A percentile compares a stretch with the other conserved stretches of the same genome.
phyloP scores from a whole-genome alignment of 2,797 vertebrate genomes.

The Tinamus major region DNA sequence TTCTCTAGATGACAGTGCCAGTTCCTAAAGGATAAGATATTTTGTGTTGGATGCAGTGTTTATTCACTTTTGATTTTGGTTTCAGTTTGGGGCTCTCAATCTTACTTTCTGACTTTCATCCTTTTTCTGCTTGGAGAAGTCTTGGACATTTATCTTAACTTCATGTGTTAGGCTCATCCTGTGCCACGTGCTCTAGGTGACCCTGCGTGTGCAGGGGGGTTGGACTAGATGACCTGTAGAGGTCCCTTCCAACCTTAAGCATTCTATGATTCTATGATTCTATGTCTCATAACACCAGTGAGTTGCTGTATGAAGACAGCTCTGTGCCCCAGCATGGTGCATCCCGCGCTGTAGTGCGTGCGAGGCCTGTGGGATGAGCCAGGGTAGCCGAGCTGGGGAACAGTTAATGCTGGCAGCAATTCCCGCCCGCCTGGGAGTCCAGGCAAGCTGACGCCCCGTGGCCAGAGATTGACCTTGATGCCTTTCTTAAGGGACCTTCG shows the following conservation, averaged over 20 bases:
- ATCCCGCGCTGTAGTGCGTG: constrained; percentile 27
- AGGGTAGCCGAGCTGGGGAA: constrained; percentile 18
- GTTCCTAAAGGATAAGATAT: background rate
- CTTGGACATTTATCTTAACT: constrained; percentile 52
- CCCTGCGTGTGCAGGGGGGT: too few species aligned
- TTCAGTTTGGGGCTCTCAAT: constrained; percentile 52
- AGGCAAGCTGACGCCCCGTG: background rate
- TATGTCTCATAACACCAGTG: constrained; percentile 48
- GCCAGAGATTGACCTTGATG: constrained; percentile 30
- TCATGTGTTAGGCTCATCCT: constrained; percentile 20
- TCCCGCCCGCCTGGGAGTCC: constrained; percentile 15
- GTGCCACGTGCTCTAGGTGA: too few species aligned
- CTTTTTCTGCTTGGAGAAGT: constrained; percentile 48
- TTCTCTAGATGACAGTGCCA: background rate
- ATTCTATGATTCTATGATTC: too few species aligned
- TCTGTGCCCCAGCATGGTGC: constrained; percentile 53
- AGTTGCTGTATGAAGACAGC: constrained; percentile 46
- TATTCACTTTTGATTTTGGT: constrained; percentile 50
- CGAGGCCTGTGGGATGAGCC: constrained; percentile 37
- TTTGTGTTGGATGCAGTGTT: constrained; percentile 14
- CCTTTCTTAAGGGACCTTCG: constrained; percentile 29
- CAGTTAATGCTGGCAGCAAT: constrained; percentile 34
- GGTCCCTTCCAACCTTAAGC: too few species aligned
- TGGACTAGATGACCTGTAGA: too few species aligned
- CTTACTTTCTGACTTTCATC: constrained; percentile 40